A percentile compares a stretch with the other conserved stretches of the same genome.
Conservation (phyloP, 2,797 vertebrate genomes). For the Borostomias antarcticus region DNA sequence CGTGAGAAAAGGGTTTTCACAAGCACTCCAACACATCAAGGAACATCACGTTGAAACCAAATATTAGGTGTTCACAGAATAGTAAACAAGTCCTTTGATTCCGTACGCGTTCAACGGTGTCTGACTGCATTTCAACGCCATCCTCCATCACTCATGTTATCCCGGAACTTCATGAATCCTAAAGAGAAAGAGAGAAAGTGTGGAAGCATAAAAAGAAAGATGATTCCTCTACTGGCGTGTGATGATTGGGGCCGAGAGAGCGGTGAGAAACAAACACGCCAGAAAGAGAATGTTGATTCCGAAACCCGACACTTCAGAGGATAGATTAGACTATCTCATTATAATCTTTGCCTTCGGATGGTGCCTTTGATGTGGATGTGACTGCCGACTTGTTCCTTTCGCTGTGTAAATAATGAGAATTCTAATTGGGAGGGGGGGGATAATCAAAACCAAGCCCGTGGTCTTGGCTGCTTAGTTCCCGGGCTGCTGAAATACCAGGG, state of each 20-base stretch:
- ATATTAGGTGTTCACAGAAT: too few species aligned
- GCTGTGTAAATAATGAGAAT: constrained; percentile 79
- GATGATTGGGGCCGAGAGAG: too few species aligned
- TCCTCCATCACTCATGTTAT: neutral
- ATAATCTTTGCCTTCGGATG: constrained; percentile 77
- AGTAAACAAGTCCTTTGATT: too few species aligned
- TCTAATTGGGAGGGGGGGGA: constrained; percentile 81
- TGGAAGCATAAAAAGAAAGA: too few species aligned
- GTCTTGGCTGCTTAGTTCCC: constrained; percentile 66
- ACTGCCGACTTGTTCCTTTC: constrained; percentile 56
- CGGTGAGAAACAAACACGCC: constrained; percentile 69
- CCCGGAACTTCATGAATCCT: neutral
- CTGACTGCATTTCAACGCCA: neutral
- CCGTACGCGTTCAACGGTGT: too few species aligned
- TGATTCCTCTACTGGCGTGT: too few species aligned
- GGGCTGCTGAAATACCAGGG: neutral
- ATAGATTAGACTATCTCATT: constrained; percentile 80
- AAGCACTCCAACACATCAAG: too few species aligned
- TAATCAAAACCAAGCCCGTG: constrained; percentile 69
- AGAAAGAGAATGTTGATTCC: constrained; percentile 72
- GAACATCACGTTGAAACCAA: too few species aligned
- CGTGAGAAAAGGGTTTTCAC: too few species aligned
- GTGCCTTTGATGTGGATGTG: constrained; percentile 78
- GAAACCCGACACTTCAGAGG: constrained; percentile 73
- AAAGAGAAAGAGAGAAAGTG: neutral